Percentiles rank a stretch among this genome's conserved stretches.
These are phyloP conservation scores for Lerema accius DNA, from an alignment of 1,140 invertebrate species.

Conservation along the genomic window DNA sequence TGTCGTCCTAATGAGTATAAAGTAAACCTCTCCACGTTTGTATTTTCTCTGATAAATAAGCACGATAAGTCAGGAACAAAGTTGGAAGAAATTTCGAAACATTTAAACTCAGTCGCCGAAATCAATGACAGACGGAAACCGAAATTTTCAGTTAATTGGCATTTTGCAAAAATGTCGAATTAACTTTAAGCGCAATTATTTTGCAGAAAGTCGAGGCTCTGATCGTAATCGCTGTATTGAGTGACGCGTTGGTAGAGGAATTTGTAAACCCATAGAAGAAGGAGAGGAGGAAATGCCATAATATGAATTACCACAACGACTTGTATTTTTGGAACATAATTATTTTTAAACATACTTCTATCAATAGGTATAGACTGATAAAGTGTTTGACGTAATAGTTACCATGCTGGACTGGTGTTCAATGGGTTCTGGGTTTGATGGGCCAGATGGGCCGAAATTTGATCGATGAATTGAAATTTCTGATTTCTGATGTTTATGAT, in stretches of 20 bases:
- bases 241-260: constrained; percentile 11
- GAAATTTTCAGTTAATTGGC: constrained; percentile 33
- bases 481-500: too few species aligned
- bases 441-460: too few species aligned
- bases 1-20: constrained; percentile 19
- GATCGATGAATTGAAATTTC: too few species aligned
- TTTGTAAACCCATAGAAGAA: background rate
- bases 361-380: too few species aligned
- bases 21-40: constrained; percentile 5
- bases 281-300: background rate
- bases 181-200: constrained; percentile 21
- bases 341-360: too few species aligned
- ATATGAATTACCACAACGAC: too few species aligned
- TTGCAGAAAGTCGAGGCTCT: constrained; percentile 7
- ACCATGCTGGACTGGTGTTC: too few species aligned
- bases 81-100: constrained; percentile 19
- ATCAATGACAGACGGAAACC: constrained; percentile 16
- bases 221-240: constrained; percentile 25
- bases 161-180: constrained; percentile 31
- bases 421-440: too few species aligned
- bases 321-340: too few species aligned
- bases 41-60: constrained; percentile 19
- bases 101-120: constrained; percentile 18
- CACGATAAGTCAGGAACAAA: constrained; percentile 15
- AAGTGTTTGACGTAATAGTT: too few species aligned